phyloP scores from a whole-genome alignment of 1,140 invertebrate genomes.

The Asbolus verrucosus region DNA sequence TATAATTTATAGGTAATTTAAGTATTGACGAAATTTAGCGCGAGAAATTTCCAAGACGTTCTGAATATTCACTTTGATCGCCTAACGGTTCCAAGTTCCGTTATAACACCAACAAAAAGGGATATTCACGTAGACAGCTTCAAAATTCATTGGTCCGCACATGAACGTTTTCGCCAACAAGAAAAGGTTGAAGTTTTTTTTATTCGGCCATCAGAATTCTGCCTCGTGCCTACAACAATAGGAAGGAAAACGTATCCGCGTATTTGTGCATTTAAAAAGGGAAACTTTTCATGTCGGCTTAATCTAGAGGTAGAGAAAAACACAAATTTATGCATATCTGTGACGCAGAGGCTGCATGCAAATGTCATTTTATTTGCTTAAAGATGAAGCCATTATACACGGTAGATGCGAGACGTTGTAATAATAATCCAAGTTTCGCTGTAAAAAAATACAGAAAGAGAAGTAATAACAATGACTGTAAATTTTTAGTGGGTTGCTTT shows the following conservation, averaged over 20 bases:
- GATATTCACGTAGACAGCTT: too few relatives aligned
- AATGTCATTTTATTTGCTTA: constrained; percentile 33
- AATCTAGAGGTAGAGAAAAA: constrained; percentile 1
- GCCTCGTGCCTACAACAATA: background rate
- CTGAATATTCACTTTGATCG: too few relatives aligned
- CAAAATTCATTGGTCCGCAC: too few relatives aligned
- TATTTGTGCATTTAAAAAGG: background rate
- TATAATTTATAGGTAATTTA: too few relatives aligned
- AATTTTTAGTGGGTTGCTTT: constrained; percentile 35
- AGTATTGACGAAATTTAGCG: too few relatives aligned
- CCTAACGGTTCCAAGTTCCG: too few relatives aligned
- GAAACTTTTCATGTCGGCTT: constrained; percentile 5
- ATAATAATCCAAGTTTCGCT: constrained; percentile 35
- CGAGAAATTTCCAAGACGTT: too few relatives aligned
- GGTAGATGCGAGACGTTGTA: constrained; percentile 25
- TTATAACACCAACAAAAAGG: too few relatives aligned
- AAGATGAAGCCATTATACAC: constrained; percentile 20
- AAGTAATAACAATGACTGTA: constrained; percentile 32
- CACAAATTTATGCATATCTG: constrained; percentile 23
- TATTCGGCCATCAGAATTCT: background rate
- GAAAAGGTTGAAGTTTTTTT: too few relatives aligned
- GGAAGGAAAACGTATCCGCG: background rate
- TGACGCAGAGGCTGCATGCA: constrained; percentile 16
- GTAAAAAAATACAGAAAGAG: constrained; percentile 30
- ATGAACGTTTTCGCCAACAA: too few relatives aligned